Evolutionary conservation across 2,113 vertebrate species (phyloP).

Genomic region (Bubo bubo): DNA sequence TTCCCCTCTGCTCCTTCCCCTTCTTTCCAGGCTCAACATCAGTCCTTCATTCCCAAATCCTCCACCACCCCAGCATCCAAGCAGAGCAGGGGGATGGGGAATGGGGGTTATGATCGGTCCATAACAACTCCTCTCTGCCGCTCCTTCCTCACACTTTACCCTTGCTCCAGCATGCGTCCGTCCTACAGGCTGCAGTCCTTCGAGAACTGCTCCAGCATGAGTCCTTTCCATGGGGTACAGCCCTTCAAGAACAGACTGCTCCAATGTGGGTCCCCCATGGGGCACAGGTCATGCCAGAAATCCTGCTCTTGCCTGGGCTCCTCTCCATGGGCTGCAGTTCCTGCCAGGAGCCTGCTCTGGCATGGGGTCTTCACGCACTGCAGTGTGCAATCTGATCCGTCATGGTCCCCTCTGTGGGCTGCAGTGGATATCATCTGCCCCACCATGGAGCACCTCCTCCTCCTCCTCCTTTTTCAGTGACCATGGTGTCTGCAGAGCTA

Average conservation of each 20-base stretch:
- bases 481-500: neutral
- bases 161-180: neutral
- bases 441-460: neutral
- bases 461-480: neutral
- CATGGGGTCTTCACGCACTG: rapidly evolving
- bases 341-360: neutral
- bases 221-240: neutral
- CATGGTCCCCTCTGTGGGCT: neutral
- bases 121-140: neutral
- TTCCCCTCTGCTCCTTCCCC: neutral
- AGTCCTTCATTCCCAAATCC: neutral
- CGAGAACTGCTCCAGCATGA: neutral
- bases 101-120: neutral
- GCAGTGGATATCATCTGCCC: neutral
- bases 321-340: neutral
- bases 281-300: neutral
- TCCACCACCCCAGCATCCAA: neutral
- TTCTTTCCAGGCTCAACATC: neutral
- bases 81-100: rapidly evolving
- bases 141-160: neutral
- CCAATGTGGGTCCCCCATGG: neutral
- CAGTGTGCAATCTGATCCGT: neutral
- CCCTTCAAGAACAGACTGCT: neutral
- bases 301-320: neutral
- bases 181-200: neutral